These are phyloP conservation scores for Sus cebifrons DNA, from an alignment of 2,797 vertebrate species.

Conservation along the genomic window DNA sequence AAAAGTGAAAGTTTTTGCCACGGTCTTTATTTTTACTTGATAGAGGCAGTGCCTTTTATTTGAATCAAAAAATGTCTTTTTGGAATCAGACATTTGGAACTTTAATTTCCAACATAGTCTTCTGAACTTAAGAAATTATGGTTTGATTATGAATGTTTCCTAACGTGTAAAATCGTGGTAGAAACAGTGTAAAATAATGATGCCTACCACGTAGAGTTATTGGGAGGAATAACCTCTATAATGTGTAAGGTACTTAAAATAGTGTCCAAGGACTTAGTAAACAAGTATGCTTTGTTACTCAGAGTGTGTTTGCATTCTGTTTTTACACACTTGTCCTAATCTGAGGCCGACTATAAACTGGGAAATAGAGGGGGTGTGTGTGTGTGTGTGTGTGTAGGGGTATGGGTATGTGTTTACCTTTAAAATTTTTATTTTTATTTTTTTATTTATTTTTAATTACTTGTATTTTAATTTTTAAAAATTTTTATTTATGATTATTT, in stretches of 20 bases:
- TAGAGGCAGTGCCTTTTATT: slow-evolving; percentile 4
- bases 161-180: not conserved
- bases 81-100: not conserved
- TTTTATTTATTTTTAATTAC: no score
- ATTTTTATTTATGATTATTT: no score
- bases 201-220: not conserved
- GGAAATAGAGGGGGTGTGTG: not conserved
- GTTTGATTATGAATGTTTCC: slow-evolving; percentile 24
- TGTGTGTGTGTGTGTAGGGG: not conserved
- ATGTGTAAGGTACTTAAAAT: not conserved
- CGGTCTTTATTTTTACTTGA: not conserved
- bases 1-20: not conserved
- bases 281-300: not conserved
- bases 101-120: not conserved
- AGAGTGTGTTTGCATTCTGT: slow-evolving; percentile 42
- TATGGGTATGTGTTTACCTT: not conserved
- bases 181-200: not conserved
- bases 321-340: not conserved
- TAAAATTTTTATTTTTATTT: no score
- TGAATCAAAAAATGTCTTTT: slow-evolving; percentile 34
- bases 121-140: not conserved
- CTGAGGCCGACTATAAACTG: not conserved
- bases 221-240: not conserved
- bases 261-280: not conserved
- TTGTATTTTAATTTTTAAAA: no score